These are phyloP conservation scores for Darevskia nairensis DNA, from an alignment of 2,797 vertebrate species.

Conservation along the genomic window DNA sequence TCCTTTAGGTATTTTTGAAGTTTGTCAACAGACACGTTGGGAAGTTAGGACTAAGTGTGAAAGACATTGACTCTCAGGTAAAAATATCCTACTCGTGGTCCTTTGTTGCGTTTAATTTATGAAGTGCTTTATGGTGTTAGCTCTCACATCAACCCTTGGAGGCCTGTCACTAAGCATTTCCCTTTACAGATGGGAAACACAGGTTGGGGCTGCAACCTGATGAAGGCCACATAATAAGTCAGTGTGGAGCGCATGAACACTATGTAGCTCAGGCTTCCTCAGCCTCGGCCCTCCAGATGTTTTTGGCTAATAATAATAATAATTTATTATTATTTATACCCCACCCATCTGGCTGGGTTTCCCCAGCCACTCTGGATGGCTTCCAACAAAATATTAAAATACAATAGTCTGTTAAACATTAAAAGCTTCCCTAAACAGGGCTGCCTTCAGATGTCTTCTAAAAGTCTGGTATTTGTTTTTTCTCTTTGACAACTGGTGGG, in stretches of 20 bases:
- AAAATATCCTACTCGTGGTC: constrained; percentile 8
- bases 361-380: too few relatives aligned
- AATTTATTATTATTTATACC: too few relatives aligned
- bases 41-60: constrained; percentile 86
- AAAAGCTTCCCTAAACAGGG: too few relatives aligned
- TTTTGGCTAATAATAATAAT: too few relatives aligned
- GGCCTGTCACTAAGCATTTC: not conserved
- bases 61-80: constrained; percentile 89
- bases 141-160: not conserved
- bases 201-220: not conserved
- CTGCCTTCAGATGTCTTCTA: too few relatives aligned
- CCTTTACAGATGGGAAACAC: not conserved
- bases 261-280: not conserved
- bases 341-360: too few relatives aligned
- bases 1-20: constrained; percentile 84
- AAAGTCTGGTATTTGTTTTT: too few relatives aligned
- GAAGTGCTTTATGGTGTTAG: not conserved
- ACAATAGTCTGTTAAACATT: too few relatives aligned
- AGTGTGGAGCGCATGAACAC: not conserved
- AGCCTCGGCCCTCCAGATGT: too few relatives aligned
- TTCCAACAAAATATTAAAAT: too few relatives aligned
- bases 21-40: constrained; percentile 90
- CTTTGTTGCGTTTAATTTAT: constrained; percentile 6
- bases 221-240: not conserved
- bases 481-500: too few relatives aligned